Evolutionary conservation across 2,888 invertebrate species (phyloP).

Genomic region (Siphonodentalium dalli): DNA sequence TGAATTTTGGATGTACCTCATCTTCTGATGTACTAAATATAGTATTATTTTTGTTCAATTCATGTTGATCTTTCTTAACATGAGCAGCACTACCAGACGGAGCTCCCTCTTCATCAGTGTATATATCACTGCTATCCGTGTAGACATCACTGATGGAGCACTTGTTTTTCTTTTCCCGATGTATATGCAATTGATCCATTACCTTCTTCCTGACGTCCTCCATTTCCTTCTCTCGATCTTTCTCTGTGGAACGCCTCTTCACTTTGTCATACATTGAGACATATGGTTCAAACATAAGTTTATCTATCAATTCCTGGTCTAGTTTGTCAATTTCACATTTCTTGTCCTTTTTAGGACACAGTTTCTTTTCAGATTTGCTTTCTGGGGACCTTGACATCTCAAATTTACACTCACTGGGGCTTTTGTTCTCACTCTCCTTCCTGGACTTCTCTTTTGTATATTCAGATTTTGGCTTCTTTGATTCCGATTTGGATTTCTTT

Average conservation of each 20-base stretch:
- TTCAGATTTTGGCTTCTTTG: no score
- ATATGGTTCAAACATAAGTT: slow-evolving; percentile 74
- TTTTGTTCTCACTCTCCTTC: no score
- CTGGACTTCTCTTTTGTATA: no score
- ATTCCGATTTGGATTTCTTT: no score
- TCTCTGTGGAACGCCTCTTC: slow-evolving; percentile 52
- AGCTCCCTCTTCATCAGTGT: slow-evolving; percentile 38
- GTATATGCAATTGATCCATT: slow-evolving; percentile 40
- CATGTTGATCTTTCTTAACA: no score
- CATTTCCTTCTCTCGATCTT: slow-evolving; percentile 63
- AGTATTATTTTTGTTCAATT: no score
- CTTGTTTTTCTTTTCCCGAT: slow-evolving; percentile 43
- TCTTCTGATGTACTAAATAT: no score
- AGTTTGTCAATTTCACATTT: slow-evolving; percentile 10
- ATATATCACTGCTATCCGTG: slow-evolving; percentile 39
- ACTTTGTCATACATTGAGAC: slow-evolving; percentile 96
- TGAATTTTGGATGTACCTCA: no score
- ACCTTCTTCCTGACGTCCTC: slow-evolving; percentile 37
- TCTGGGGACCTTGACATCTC: no score
- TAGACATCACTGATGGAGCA: slow-evolving; percentile 38
- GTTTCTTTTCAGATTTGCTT: slow-evolving; percentile 6
- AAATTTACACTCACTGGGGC: no score
- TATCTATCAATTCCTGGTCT: slow-evolving; percentile 10
- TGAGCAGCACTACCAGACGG: slow-evolving; percentile 10
- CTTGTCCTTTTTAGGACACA: not conserved